Evolutionary conservation across 2,888 invertebrate species (phyloP).

Genomic region (Lithodes maja): DNA sequence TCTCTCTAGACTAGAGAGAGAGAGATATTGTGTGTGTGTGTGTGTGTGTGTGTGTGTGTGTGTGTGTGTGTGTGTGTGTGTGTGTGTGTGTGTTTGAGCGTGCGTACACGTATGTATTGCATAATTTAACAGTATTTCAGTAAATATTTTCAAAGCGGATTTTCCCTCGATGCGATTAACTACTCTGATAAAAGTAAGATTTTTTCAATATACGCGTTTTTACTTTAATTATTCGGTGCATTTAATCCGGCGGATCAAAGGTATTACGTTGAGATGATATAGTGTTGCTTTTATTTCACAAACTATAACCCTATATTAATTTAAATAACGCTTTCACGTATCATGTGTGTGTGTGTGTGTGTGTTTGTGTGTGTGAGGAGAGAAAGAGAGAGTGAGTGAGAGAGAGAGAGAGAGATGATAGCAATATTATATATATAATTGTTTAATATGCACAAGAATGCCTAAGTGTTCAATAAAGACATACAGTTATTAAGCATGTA

Average conservation of each 20-base stretch:
- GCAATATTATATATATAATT: too few relatives aligned
- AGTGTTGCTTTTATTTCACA: too few relatives aligned
- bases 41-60: not conserved
- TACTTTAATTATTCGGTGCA: too few relatives aligned
- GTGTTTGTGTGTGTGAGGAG: not conserved
- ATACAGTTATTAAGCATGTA: too few relatives aligned
- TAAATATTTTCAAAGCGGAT: not conserved
- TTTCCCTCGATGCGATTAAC: too few relatives aligned
- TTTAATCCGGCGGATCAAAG: too few relatives aligned
- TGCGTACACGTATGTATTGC: not conserved
- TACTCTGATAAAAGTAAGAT: too few relatives aligned
- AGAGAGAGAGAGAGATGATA: not conserved
- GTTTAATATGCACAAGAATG: too few relatives aligned
- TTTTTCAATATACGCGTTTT: not conserved
- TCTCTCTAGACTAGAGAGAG: not conserved
- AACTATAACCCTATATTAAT: too few relatives aligned
- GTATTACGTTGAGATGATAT: too few relatives aligned
- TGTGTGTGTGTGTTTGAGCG: not conserved
- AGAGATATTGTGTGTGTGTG: not conserved
- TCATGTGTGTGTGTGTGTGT: not conserved
- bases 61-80: slow-evolving; percentile 17
- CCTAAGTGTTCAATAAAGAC: too few relatives aligned
- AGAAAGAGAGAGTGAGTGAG: not conserved
- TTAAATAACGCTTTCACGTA: not conserved
- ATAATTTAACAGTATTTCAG: not conserved